Evolutionary conservation across 2,113 vertebrate species (phyloP), one percentile per base, ranked within the genome.

Genomic region (Eolophus roseicapilla): DNA sequence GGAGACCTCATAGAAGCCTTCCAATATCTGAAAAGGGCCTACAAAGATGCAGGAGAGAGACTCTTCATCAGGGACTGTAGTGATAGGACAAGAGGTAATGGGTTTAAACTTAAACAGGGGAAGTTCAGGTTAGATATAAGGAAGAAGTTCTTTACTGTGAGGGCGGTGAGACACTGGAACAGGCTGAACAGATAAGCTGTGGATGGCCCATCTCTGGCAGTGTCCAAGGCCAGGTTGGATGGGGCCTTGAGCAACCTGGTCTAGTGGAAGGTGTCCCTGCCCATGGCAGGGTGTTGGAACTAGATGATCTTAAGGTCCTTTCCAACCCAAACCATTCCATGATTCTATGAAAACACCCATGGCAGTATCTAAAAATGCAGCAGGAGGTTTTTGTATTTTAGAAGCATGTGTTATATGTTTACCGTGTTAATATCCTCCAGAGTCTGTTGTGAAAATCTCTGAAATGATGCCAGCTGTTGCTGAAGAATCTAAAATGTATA

Each of bases 381-480:
- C 18, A 25, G 16, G 65, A 47, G 20, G 17, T 39, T 64, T 67
- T 67, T 70, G 24, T 47, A 57, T 81, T 81, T 63, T 80, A 62
- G 47, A 31, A 62, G 18, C 24, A 62, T 52, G 60, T 37, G 31
- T 35, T 57, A n/a, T 82, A 9, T 23, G 60, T 90, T 95, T 98
- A 98, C 97, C 91, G 57, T 92, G 73, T 79, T 97, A 49, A 96
- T 97, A 71, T 95, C 95, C 85, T 96, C 94, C 64, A 97, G 73
- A 53, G 93, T 98, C 92, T 98, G 96, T 82, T 96, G 97, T 75
- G 65, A 80, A 70, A 98, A 95, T 75, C 93, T 91, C 83, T 96
- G 95, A 86, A 98, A 97, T 20, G 90, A 97, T 87, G 97, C 93
- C 91, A 98, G 31, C 14, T 97, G 96, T 52, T 97, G 96, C 59